Evolutionary conservation across 2,888 invertebrate genomes (phyloP).

Genomic region (Eupithecia exiguata): DNA sequence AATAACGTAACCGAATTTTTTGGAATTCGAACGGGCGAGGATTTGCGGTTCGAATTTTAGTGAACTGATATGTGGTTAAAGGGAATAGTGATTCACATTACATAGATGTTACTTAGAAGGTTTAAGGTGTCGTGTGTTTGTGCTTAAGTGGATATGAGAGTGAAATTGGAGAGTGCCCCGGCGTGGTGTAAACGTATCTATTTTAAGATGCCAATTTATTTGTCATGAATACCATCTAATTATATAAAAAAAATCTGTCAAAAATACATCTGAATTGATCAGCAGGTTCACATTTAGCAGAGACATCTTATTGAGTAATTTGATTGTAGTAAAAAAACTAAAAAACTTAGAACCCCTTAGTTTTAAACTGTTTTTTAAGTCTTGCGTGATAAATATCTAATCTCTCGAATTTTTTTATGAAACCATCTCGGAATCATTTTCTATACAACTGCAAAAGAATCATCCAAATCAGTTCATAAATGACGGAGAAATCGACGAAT

Average conservation of each 20-base stretch:
- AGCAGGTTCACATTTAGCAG: not conserved
- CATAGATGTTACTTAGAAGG: not conserved
- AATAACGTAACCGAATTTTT: slow-evolving; percentile 18
- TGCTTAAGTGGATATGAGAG: slow-evolving; percentile 28
- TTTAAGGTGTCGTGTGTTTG: slow-evolving; percentile 22
- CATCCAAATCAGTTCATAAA: too few relatives aligned
- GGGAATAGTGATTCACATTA: slow-evolving; percentile 19
- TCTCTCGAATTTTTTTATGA: too few relatives aligned
- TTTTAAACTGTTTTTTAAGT: too few relatives aligned
- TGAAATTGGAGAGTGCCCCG: slow-evolving; percentile 57
- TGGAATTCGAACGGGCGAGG: slow-evolving; percentile 30
- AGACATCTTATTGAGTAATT: not conserved
- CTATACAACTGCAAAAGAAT: too few relatives aligned
- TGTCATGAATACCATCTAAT: not conserved
- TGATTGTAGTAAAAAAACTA: too few relatives aligned
- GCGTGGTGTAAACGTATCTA: slow-evolving; percentile 45
- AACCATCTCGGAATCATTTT: too few relatives aligned
- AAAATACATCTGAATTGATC: not conserved
- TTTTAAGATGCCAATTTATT: slow-evolving; percentile 45
- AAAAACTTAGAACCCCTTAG: too few relatives aligned
- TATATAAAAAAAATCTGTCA: not conserved
- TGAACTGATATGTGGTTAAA: slow-evolving; percentile 19
- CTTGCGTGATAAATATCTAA: too few relatives aligned
- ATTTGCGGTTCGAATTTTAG: slow-evolving; percentile 31
- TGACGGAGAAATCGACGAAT: too few relatives aligned